Percentiles rank a stretch among this genome's conserved stretches.
phyloP scores from a whole-genome alignment of 1,140 invertebrate genomes.

The Pinna nobilis region DNA sequence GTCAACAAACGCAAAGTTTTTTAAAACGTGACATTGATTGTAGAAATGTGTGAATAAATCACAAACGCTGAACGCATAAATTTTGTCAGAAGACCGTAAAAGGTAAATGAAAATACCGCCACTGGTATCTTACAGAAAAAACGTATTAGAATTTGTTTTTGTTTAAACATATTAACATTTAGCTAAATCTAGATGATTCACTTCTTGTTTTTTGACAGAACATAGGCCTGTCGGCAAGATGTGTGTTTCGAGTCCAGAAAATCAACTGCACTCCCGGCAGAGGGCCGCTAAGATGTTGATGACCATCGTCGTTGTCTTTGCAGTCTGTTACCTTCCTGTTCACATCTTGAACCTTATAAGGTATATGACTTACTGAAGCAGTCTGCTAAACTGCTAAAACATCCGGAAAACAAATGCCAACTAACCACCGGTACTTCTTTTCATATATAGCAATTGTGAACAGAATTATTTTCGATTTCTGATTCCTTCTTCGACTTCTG shows the following conservation, averaged over 20 bases:
- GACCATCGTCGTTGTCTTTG: constrained; percentile 91
- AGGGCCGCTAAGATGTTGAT: constrained; percentile 96
- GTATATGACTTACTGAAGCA: constrained; percentile 73
- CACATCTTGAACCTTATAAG: constrained; percentile 87
- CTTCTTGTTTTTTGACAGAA: constrained; percentile 31
- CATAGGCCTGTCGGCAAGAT: constrained; percentile 46
- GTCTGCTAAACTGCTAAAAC: neutral
- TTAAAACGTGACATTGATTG: too few species aligned
- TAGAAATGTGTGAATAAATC: too few species aligned
- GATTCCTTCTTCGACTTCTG: neutral
- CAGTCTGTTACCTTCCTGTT: constrained; percentile 92
- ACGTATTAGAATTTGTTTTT: neutral
- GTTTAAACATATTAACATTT: neutral
- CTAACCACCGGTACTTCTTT: neutral
- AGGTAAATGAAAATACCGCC: too few species aligned
- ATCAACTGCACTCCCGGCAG: constrained; percentile 84
- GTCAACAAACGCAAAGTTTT: too few species aligned
- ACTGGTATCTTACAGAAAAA: too few species aligned
- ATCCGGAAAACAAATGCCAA: neutral
- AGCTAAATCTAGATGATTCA: constrained; percentile 9
- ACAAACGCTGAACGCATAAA: too few species aligned
- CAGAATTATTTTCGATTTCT: neutral
- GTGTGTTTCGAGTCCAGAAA: constrained; percentile 42
- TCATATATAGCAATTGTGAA: neutral
- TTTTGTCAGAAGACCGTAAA: too few species aligned